phyloP scores from a whole-genome alignment of 2,113 vertebrate genomes.

The Thunnus thynnus region DNA sequence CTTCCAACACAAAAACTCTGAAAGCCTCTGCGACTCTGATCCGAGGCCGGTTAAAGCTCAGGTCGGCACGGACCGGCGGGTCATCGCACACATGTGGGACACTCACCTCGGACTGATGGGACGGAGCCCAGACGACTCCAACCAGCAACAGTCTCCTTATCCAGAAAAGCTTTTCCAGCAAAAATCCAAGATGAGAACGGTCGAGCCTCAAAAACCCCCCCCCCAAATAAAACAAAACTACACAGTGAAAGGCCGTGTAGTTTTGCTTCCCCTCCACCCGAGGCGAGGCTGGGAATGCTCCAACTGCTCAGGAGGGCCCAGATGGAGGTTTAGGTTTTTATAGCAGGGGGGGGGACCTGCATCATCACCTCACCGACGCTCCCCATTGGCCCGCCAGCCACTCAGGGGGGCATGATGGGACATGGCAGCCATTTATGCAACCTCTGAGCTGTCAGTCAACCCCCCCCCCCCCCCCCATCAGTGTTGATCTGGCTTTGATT shows the following conservation, averaged over 20 bases:
- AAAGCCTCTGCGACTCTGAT: not conserved
- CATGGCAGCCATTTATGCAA: constrained; percentile 81
- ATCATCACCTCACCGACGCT: constrained; percentile 67
- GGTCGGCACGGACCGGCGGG: not conserved
- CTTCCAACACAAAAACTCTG: not conserved
- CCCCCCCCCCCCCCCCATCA: constrained; percentile 26
- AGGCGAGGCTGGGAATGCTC: constrained; percentile 98
- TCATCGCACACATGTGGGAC: not conserved
- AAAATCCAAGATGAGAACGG: constrained; percentile 94
- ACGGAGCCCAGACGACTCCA: constrained; percentile 89
- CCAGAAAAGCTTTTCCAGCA: constrained; percentile 86
- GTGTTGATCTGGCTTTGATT: constrained; percentile 20
- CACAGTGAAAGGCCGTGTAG: constrained; percentile 91
- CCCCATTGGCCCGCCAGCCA: constrained; percentile 86
- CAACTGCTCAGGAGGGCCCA: constrained; percentile 95
- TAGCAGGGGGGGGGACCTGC: constrained; percentile 86
- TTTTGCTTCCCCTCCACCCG: constrained; percentile 96
- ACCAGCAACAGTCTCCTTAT: constrained; percentile 89
- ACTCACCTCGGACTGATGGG: constrained; percentile 87
- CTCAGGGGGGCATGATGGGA: constrained; percentile 81
- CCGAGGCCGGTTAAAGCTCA: not conserved
- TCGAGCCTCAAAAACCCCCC: constrained; percentile 87
- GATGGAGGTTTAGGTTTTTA: constrained; percentile 88
- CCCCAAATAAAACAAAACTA: constrained; percentile 92
- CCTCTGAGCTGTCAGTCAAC: constrained; percentile 78